Percentiles rank a stretch among this genome's conserved stretches.
phyloP scores from a whole-genome alignment of 2,113 vertebrate genomes.

The Orycteropus afer region DNA sequence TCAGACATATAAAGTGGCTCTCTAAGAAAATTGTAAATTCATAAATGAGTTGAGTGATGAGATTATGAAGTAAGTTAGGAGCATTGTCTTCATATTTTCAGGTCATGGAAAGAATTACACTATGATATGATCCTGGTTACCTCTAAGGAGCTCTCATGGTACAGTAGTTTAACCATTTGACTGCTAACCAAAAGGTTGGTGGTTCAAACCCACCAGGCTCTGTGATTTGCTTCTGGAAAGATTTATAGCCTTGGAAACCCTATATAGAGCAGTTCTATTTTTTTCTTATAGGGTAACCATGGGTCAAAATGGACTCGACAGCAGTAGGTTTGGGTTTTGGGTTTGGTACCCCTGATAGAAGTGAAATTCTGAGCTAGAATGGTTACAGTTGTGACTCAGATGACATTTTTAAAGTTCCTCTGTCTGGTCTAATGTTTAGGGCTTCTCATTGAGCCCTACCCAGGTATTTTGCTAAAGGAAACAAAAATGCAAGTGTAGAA shows the following conservation, averaged over 20 bases:
- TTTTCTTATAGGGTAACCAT: no score
- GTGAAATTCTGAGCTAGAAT: background rate
- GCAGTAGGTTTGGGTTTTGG: no score
- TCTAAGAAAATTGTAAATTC: slow-evolving; percentile 27
- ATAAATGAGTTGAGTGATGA: background rate
- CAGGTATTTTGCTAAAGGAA: background rate
- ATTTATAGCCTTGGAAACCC: no score
- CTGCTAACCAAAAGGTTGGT: no score
- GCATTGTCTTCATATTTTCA: background rate
- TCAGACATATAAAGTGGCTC: background rate
- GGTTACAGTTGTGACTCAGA: background rate
- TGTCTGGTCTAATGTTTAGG: background rate
- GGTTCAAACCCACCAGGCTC: no score
- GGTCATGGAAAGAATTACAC: background rate
- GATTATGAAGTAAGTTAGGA: background rate
- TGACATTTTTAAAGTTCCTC: background rate
- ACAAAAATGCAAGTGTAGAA: background rate
- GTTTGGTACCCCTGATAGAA: background rate
- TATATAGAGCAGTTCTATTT: no score
- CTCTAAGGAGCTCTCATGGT: no score
- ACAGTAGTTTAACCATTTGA: no score
- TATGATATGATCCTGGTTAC: background rate
- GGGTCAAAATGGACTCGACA: no score
- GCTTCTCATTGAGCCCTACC: background rate
- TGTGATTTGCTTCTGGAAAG: no score